Evolutionary conservation across 2,888 invertebrate species (phyloP).

Genomic region (Empis livida): DNA sequence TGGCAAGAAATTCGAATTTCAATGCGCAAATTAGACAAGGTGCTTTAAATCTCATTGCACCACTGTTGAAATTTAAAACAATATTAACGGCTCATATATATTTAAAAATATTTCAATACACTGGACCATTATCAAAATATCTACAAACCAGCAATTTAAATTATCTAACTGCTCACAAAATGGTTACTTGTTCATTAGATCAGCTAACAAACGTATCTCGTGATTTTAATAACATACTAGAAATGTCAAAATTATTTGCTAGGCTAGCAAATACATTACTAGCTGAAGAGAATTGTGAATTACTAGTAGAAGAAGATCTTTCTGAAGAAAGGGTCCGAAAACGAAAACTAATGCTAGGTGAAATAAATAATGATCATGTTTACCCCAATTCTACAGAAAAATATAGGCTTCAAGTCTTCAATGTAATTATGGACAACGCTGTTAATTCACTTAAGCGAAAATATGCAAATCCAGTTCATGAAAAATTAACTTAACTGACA

Average conservation of each 20-base stretch:
- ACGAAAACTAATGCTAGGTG: neutral
- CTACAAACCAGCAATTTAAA: neutral
- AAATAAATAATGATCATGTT: neutral
- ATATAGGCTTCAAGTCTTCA: neutral
- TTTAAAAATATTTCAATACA: neutral
- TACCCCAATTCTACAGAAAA: neutral
- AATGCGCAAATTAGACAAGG: neutral
- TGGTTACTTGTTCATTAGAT: neutral
- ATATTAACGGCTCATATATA: neutral
- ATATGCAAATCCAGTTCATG: neutral
- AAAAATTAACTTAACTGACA: neutral
- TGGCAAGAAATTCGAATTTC: neutral
- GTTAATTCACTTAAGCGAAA: neutral
- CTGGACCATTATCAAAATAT: neutral
- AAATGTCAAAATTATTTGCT: neutral
- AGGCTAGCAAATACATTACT: neutral
- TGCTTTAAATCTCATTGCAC: neutral
- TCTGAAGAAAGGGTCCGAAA: neutral
- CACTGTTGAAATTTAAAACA: neutral
- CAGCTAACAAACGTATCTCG: slow-evolving; percentile 1
- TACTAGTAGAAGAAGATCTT: neutral
- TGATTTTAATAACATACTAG: neutral
- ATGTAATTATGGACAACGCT: neutral
- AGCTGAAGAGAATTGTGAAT: neutral
- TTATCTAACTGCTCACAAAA: neutral